Evolutionary conservation across 2,888 invertebrate species (phyloP).

Genomic region (Dolichopus griseipennis): DNA sequence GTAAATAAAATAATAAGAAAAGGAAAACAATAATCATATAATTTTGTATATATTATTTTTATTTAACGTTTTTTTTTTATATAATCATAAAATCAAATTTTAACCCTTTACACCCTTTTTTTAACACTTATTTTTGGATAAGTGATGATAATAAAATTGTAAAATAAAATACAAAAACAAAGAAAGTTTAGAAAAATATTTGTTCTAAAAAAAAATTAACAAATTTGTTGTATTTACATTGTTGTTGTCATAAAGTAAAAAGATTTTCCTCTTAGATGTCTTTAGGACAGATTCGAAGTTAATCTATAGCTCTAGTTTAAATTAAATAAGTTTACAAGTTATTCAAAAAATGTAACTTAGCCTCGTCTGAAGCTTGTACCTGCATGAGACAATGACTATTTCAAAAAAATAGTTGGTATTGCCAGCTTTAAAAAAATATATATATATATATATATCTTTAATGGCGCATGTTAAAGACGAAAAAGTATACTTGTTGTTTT

Average conservation of each 20-base stretch:
- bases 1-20: neutral
- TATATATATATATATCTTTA: too few relatives aligned
- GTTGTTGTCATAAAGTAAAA: neutral
- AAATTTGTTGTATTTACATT: neutral
- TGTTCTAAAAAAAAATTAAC: neutral
- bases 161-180: neutral
- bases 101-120: neutral
- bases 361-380: too few relatives aligned
- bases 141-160: neutral
- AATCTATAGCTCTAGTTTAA: too few relatives aligned
- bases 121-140: neutral
- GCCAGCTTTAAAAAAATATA: too few relatives aligned
- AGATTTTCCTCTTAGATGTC: too few relatives aligned
- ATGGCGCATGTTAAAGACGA: too few relatives aligned
- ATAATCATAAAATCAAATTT: neutral
- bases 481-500: too few relatives aligned
- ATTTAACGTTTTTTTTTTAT: neutral
- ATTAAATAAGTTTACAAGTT: too few relatives aligned
- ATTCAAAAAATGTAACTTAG: too few relatives aligned
- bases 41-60: neutral
- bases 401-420: too few relatives aligned
- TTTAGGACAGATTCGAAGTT: too few relatives aligned
- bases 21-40: neutral
- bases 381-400: too few relatives aligned
- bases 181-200: neutral